Evolutionary conservation across 2,113 vertebrate species (phyloP).

Genomic region (Spheniscus mendiculus): DNA sequence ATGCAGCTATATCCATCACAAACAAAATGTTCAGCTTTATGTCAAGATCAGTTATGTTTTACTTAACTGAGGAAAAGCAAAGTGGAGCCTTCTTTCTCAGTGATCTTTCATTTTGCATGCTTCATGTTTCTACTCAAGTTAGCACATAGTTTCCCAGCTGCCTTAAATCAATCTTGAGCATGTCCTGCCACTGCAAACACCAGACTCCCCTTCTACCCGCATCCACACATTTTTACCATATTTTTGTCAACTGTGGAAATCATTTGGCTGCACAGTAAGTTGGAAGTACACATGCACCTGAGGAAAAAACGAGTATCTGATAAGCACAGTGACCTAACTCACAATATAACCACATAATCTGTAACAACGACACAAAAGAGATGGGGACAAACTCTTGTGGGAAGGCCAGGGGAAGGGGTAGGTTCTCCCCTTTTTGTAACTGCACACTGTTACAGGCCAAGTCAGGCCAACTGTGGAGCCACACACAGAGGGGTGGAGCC

Average conservation of each 20-base stretch:
- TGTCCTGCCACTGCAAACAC: background rate
- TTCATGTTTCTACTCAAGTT: background rate
- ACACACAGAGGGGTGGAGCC: too few species aligned
- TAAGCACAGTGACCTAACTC: background rate
- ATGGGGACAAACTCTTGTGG: background rate
- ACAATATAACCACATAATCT: background rate
- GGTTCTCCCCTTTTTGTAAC: background rate
- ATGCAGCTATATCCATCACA: background rate
- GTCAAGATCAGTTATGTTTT: background rate
- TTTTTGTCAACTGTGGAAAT: background rate
- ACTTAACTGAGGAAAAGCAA: background rate
- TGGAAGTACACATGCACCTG: background rate
- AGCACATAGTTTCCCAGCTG: background rate
- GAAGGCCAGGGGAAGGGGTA: background rate
- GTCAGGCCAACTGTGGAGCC: background rate
- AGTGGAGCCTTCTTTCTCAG: background rate
- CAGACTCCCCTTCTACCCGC: background rate
- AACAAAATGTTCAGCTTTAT: background rate
- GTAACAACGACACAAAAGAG: background rate
- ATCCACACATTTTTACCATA: background rate
- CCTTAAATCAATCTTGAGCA: background rate
- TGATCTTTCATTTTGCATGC: background rate
- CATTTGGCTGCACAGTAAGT: background rate
- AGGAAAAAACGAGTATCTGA: background rate
- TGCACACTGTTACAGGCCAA: background rate